Evolutionary conservation across 2,888 invertebrate species (phyloP).

Genomic region (Acanthoscelides obtectus): DNA sequence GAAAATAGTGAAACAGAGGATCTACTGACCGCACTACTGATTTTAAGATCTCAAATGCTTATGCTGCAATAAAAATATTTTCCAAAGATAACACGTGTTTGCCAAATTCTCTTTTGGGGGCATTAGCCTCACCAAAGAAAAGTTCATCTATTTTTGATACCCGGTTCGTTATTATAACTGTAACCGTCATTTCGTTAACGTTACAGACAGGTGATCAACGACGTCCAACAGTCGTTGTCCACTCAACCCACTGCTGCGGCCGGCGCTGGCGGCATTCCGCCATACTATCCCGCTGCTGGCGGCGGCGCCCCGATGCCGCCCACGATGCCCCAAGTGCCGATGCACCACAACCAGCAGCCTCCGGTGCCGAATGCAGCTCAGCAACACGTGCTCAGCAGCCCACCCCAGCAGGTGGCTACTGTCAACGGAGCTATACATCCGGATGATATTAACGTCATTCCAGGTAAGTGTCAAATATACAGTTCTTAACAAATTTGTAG

Average conservation of each 20-base stretch:
- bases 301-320: conserved; percentile 35
- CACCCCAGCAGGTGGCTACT: conserved; percentile 36
- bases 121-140: too few relatives aligned
- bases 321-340: conserved; percentile 23
- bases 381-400: conserved; percentile 32
- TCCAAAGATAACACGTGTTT: too few relatives aligned
- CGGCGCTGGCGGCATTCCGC: conserved; percentile 37
- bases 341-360: conserved; percentile 38
- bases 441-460: conserved; percentile 41
- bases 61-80: too few relatives aligned
- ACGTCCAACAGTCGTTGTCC: conserved; percentile 12
- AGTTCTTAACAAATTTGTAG: too few relatives aligned
- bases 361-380: conserved; percentile 25
- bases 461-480: conserved; percentile 29
- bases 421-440: conserved; percentile 47
- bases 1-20: too few relatives aligned
- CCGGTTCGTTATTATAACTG: too few relatives aligned
- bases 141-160: too few relatives aligned
- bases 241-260: conserved; percentile 33
- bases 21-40: too few relatives aligned
- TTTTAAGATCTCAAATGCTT: too few relatives aligned
- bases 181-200: too few relatives aligned
- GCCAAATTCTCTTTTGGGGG: too few relatives aligned
- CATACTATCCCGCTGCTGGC: conserved; percentile 35
- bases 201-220: neutral